These are phyloP conservation scores for Psittacula echo DNA, from an alignment of 2,797 vertebrate species.

Conservation along the genomic window DNA sequence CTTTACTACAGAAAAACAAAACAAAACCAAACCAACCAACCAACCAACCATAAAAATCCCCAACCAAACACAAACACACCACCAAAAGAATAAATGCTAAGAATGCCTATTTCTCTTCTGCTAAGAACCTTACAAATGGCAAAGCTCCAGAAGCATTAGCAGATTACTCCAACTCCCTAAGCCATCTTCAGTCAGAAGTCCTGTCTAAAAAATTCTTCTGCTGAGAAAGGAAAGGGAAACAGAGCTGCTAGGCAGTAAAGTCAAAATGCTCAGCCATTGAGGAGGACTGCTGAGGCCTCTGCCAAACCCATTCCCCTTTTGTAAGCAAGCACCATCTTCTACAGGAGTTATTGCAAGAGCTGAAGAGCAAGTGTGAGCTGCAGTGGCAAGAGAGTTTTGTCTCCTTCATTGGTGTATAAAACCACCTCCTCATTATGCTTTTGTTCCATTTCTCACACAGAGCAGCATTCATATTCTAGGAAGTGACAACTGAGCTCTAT, in stretches of 20 bases:
- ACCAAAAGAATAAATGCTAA: neutral
- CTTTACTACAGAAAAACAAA: neutral
- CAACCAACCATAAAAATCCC: neutral
- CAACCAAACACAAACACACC: neutral
- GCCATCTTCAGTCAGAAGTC: neutral
- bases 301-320: neutral
- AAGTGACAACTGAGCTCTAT: neutral
- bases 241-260: neutral
- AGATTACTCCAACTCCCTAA: neutral
- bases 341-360: neutral
- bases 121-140: neutral
- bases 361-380: neutral
- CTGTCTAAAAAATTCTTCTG: neutral
- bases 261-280: neutral
- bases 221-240: neutral
- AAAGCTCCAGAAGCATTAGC: neutral
- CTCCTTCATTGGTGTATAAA: neutral
- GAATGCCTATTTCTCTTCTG: neutral
- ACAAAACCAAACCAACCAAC: neutral
- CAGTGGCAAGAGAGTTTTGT: neutral
- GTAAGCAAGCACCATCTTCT: neutral
- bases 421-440: accelerated
- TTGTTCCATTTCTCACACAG: neutral
- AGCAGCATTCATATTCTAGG: neutral
- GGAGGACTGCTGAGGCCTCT: neutral